Evolutionary conservation across 2,888 invertebrate genomes (phyloP), one percentile per base, ranked within the genome.

Genomic region (Spodoptera picta): DNA sequence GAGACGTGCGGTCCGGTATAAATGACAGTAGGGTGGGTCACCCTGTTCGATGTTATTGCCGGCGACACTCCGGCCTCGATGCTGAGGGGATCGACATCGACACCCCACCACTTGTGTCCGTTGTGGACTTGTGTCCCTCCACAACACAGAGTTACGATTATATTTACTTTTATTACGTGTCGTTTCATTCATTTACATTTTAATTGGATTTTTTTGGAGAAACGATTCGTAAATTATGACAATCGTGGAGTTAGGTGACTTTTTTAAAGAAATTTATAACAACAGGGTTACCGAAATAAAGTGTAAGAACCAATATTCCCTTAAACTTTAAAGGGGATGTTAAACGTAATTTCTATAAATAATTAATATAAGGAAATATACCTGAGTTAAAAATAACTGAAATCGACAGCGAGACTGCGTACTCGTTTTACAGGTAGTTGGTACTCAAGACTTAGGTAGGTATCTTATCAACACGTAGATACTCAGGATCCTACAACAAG

Each of bases 1-100:
- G 72, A 70, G 76, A 73, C 65, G 72, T 73, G 36, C 36, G 75
- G 75, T 72, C 70, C 59, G 68, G 77, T 64, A 77, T 73, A 80
- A 83, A 80, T 79, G 73, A 70, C 51, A 67, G 60, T 66, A 61
- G 71, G 71, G 67, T 68, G 50, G 68, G 73, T 61, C 65, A 50
- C 64, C 65, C 69, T 46, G 23, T 45, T 46, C 50, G 27, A 60
- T 68, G 48, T 59, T 68, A 73, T 68, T 44, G 48, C 19, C 47
- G 48, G 52, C 52, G 56, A 46, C 45, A 19, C 43, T 23, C 44
- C 45, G 31, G 50, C 53, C 61, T 60, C 43, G 46, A 24, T 1
- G 9, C 31, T 23, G 49, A 19, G 10, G 55, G 49, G 72, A 45
- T 11, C 47, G 47, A 56, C 49, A 45, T 11, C 47, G 47, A 56